Base-by-base conservation (phyloP, 2,888 invertebrate genomes). In the Synanthedon formicaeformis region DNA sequence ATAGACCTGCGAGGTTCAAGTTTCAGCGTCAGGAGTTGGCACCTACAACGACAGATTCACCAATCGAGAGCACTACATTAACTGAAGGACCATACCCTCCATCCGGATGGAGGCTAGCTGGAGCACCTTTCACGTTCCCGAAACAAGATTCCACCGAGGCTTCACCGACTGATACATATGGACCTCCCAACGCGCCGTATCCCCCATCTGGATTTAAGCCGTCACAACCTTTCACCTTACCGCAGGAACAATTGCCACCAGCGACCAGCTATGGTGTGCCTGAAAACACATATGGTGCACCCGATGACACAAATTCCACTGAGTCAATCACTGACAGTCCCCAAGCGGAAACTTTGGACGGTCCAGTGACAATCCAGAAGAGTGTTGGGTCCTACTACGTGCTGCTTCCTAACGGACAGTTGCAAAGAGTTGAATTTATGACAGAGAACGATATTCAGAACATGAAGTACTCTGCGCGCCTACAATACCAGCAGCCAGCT, bases 371-470 rank as follows among this genome's bases (percentile, higher is more conserved):
- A 49, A 77, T 84, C 0, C 76, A 78, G 58, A 79, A 78, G 62
- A 91, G 91, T 48, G 76, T 79, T 34, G 91, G 91, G 4, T 81
- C 89, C 12, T 92, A 92, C 71, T 92, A 89, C 67, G 82, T 92
- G 4, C 83, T 92, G 45, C 82, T 92, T 58, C 92, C 92, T 0
- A 90, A 88, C 58, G 92, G 92, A 4, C 81, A 89, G 56, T 73
- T 92, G 40, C 92, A 92, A 65, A 89, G 86, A 56, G 89, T 92
- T 34, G 81, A 85, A 56, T 91, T 91, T 64, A 75, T 87, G 55
- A 90, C 90, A 0, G 79, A 81, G 56, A 82, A 78, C 58, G 84
- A 84, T 52, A 59, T 80, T 1, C 79, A 70, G 78, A 90, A 91
- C 45, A 91, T 91, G 91, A 90, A 87, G 54, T 90, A 90, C 56